Evolutionary conservation across 2,888 invertebrate species (phyloP), one percentile per base, ranked within the genome.

Genomic region (Archips xylosteana): DNA sequence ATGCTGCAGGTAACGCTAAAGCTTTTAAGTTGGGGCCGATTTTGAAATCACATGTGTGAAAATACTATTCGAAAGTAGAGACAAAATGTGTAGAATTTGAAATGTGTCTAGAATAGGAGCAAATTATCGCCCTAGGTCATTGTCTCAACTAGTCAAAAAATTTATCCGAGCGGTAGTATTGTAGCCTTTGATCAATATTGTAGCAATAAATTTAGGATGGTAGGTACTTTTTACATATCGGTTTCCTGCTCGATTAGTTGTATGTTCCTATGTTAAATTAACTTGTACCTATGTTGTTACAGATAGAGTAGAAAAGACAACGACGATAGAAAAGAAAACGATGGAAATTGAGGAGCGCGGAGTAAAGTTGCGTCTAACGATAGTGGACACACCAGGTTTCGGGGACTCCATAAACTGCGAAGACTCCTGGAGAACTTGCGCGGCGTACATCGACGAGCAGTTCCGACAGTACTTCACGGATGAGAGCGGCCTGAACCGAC

Each of bases 311-410:
- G 96, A 96, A 87, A 96, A 96, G 87, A 97, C 97, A 23, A 97
- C 97, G 57, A 92, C 95, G 54, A 95, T 97, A 78, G 97, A 97
- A 85, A 96, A 96, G 92, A 97, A 97, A 87, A 98, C 98, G 10
- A 97, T 98, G 97, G 99, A 99, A 89, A 98, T 99, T 77, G 99
- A 99, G 88, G 99, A 99, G 89, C 96, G 97, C 63, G 99, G 98
- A 10, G 98, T 99, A 0, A 97, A 98, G 85, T 94, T 99, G 74
- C 96, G 98, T 79, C 93, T 99, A 75, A 99, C 98, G 0, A 97
- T 99, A 76, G 98, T 99, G 9, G 99, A 99, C 86, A 99, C 99
- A 0, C 99, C 99, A n/a, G 97, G 99, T 0, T 99, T 98, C 85
- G 99, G 98, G 12, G 99, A 99, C 89, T 97, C 98, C 12, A 96